phyloP scores from a whole-genome alignment of 2,888 invertebrate genomes.

The Latrodectus hesperus region DNA sequence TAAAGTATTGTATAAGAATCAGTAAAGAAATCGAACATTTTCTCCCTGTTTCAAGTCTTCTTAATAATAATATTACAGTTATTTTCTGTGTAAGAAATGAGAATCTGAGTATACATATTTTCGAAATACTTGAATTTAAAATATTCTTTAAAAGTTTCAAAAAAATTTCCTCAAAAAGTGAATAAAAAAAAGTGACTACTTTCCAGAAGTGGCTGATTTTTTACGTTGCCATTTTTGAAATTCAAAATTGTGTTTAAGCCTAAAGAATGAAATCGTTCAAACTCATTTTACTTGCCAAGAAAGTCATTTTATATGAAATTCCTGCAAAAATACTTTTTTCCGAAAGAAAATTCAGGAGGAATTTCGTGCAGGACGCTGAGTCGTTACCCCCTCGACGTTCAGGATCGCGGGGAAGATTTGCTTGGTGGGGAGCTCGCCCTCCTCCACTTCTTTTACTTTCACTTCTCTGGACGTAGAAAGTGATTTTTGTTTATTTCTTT shows the following conservation, averaged over 20 bases:
- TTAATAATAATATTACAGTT: too few relatives aligned
- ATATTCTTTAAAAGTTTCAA: conserved; percentile 28
- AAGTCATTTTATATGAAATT: conserved; percentile 41
- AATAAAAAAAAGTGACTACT: conserved; percentile 3
- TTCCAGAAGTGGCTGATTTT: conserved; percentile 17
- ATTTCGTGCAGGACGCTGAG: conserved; percentile 22
- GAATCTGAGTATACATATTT: not conserved
- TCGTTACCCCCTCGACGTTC: conserved; percentile 14
- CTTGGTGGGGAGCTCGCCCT: not conserved
- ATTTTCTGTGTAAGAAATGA: too few relatives aligned
- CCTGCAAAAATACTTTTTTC: conserved; percentile 2
- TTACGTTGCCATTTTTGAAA: conserved; percentile 50
- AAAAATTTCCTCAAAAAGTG: not conserved
- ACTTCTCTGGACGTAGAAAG: not conserved
- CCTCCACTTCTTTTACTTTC: not conserved
- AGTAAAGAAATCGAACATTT: too few relatives aligned
- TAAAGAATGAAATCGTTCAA: conserved; percentile 43
- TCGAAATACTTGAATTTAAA: conserved; percentile 41
- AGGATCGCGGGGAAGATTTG: conserved; percentile 1
- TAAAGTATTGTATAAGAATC: too few relatives aligned
- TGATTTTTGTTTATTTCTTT: conserved; percentile 5
- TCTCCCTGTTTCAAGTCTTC: too few relatives aligned
- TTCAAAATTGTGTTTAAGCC: conserved; percentile 54
- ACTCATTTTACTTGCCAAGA: conserved; percentile 48
- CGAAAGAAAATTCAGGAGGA: conserved; percentile 16